phyloP scores from a whole-genome alignment of 2,888 invertebrate species.

The Helicoverpa assulta region DNA sequence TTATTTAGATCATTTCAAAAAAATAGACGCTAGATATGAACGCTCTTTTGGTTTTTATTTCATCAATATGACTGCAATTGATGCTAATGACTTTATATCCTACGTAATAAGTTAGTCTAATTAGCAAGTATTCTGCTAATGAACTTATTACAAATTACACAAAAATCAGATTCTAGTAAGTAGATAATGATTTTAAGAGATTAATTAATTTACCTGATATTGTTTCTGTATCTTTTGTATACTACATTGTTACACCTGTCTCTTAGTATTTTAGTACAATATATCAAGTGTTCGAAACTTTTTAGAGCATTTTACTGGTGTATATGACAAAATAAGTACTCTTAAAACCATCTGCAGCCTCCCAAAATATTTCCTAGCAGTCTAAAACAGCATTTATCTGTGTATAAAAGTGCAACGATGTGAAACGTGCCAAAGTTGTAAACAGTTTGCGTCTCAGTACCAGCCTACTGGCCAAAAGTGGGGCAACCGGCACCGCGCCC shows the following conservation, averaged over 20 bases:
- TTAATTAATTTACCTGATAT: not conserved
- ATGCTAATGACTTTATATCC: not conserved
- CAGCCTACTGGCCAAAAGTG: constrained; percentile 74
- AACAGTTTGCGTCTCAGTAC: constrained; percentile 58
- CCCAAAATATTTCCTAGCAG: constrained; percentile 47
- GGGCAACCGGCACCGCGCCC: constrained; percentile 86
- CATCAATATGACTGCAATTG: constrained; percentile 5
- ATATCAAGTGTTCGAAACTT: not conserved
- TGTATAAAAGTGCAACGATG: constrained; percentile 51
- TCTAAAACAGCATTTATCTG: constrained; percentile 27
- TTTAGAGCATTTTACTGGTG: constrained; percentile 19
- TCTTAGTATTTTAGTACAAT: constrained; percentile 29
- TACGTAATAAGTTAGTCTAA: constrained; percentile 34
- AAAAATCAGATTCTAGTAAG: constrained; percentile 14
- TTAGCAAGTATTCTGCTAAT: constrained; percentile 43
- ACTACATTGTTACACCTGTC: constrained; percentile 6
- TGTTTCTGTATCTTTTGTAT: not conserved
- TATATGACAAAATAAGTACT: constrained; percentile 42
- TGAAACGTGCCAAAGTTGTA: constrained; percentile 64
- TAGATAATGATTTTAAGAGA: not conserved
- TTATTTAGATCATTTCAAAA: too few species aligned
- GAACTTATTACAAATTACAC: constrained; percentile 34
- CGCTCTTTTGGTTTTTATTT: too few species aligned
- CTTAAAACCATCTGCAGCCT: constrained; percentile 35
- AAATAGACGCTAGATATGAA: too few species aligned